Evolutionary conservation across 2,113 vertebrate genomes (phyloP), one percentile per base, ranked within the genome.

Genomic region (Odocoileus hemionus): DNA sequence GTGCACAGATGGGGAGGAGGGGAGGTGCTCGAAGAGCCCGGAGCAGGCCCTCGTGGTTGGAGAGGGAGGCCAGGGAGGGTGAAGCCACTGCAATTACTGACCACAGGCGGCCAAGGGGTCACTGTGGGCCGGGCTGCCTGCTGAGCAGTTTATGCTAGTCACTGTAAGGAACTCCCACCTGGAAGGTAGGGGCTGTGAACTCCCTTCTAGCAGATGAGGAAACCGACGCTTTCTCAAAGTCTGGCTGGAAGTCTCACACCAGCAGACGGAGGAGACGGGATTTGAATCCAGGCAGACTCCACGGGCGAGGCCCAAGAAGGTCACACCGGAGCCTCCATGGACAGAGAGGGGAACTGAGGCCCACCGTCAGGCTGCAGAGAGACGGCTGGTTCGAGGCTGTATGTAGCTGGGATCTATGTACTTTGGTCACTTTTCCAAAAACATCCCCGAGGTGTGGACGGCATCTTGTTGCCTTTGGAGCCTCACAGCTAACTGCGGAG

Each of bases 111-210:
- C 39, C 3, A 12, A 43, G 82, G 1, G 0, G 57, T 55, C 13
- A 5, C 36, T 55, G 8, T 0, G 0, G 4, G 30, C 91, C 78
- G 21, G 16, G 54, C 1, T 6, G 55, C 16, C 76, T 45, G 60
- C n/a, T 13, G 7, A 54, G 52, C 30, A 0, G 1, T 16, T 58
- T 5, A 30, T 11, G 17, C 9, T 4, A 21, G 0, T 14, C 4
- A 6, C 12, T 0, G 14, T 21, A 0, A 1, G 14, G 70, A 30
- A n/a, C 5, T 16, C 15, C 15, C 19, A 10, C 57, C 9, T 0
- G 0, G 26, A 39, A 47, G 36, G 1, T 3, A 33, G 15, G 36
- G 3, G 4, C 13, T 11, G 7, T 0, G 39, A 33, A 57, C 6
- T 28, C 28, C 67, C 78, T 28, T 52, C 67, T 23, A 25, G 70